phyloP scores from a whole-genome alignment of 2,113 vertebrate genomes.

The Chitala chitala region DNA sequence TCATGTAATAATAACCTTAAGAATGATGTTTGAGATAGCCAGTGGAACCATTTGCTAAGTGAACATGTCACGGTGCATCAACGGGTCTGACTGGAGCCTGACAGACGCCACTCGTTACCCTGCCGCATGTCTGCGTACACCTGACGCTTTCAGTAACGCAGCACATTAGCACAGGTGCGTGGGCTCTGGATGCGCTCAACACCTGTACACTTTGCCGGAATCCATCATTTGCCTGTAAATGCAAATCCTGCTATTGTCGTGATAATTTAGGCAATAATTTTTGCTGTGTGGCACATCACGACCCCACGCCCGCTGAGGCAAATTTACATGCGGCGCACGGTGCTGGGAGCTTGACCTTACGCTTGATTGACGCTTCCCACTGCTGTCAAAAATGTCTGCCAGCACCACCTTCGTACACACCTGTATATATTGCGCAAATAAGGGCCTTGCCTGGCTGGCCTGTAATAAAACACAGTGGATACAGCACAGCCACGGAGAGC shows the following conservation, averaged over 20 bases:
- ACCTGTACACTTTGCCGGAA: not conserved
- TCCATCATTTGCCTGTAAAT: not conserved
- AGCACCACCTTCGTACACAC: not conserved
- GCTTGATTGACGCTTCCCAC: not conserved
- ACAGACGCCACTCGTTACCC: not conserved
- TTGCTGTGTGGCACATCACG: not conserved
- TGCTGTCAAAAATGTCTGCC: not conserved
- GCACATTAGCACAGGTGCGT: not conserved
- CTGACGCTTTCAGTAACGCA: not conserved
- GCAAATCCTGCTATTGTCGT: constrained; percentile 8
- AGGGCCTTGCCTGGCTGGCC: not conserved
- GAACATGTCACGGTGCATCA: too few species aligned
- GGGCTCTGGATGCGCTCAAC: not conserved
- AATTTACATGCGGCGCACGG: not conserved
- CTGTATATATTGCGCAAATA: not conserved
- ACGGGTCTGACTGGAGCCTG: not conserved
- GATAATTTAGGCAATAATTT: constrained; percentile 1
- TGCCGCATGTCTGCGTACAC: not conserved
- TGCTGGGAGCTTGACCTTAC: not conserved
- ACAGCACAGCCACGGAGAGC: not conserved
- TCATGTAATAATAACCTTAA: not conserved
- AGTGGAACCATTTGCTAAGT: not conserved
- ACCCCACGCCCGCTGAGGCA: not conserved
- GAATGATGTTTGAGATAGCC: not conserved
- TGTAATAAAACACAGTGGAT: too few species aligned